A percentile compares a stretch with the other conserved stretches of the same genome.
Conservation (phyloP, 2,888 invertebrate genomes). For the Chalcis sispes region DNA sequence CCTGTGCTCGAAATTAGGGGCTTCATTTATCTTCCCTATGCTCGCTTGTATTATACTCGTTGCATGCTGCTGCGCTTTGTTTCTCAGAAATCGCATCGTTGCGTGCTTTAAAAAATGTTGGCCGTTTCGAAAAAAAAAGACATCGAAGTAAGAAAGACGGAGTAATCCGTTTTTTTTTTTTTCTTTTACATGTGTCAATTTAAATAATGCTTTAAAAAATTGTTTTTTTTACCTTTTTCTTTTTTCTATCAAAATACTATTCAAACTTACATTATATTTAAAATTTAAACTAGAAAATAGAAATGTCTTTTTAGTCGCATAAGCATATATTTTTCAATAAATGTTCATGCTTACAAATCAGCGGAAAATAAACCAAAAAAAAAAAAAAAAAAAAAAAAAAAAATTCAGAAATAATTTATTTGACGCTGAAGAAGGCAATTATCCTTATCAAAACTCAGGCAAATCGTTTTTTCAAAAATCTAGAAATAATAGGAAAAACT, state of each 20-base stretch:
- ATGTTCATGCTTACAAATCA: background rate
- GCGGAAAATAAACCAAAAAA: too few species aligned
- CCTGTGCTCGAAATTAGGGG: constrained; percentile 43
- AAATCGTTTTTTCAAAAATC: background rate
- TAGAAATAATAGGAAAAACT: constrained; percentile 37
- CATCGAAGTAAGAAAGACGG: constrained; percentile 9
- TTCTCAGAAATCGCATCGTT: constrained; percentile 58
- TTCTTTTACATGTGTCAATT: too few species aligned
- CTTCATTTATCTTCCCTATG: constrained; percentile 54
- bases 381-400: too few species aligned
- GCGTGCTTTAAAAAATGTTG: constrained; percentile 52
- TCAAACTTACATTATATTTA: too few species aligned
- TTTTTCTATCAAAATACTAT: background rate
- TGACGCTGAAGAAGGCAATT: constrained; percentile 40
- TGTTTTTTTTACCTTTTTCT: too few species aligned
- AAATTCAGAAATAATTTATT: constrained; percentile 32
- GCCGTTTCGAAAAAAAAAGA: constrained; percentile 11
- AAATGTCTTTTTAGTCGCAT: too few species aligned
- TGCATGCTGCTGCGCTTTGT: constrained; percentile 61
- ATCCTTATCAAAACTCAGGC: constrained; percentile 19
- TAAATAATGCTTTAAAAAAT: background rate
- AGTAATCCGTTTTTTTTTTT: background rate
- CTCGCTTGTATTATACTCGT: constrained; percentile 57
- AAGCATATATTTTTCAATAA: background rate
- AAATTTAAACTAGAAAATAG: background rate